Percentiles rank a stretch among this genome's conserved stretches.
These are phyloP conservation scores for Vollenhovia emeryi DNA, from an alignment of 1,140 invertebrate species.

Conservation along the genomic window DNA sequence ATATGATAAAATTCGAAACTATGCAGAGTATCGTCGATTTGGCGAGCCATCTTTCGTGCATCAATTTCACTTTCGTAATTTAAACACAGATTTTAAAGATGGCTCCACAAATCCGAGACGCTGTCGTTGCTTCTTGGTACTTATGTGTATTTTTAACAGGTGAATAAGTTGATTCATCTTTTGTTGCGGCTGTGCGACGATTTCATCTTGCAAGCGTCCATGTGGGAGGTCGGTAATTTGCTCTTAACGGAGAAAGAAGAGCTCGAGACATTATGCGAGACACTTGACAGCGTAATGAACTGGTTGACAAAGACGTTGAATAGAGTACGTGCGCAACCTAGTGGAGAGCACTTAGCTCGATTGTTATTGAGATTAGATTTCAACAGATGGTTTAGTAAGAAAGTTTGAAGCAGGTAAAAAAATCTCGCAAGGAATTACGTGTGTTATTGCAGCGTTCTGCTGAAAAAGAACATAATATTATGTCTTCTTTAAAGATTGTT, in stretches of 20 bases:
- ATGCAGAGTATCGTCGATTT: neutral
- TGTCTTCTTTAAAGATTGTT: conserved; percentile 17
- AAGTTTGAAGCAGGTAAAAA: conserved; percentile 63
- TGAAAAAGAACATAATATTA: neutral
- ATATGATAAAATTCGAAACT: conserved; percentile 18
- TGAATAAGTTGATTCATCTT: conserved; percentile 81
- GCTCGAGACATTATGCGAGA: conserved; percentile 80
- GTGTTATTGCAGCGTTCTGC: neutral
- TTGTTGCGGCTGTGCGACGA: conserved; percentile 83
- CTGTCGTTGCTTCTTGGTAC: neutral
- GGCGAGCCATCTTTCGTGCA: neutral
- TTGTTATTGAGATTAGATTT: conserved; percentile 91
- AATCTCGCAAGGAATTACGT: neutral
- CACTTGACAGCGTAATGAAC: conserved; percentile 81
- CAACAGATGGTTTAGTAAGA: conserved; percentile 90
- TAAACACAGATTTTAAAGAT: neutral
- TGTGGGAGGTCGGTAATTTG: conserved; percentile 83
- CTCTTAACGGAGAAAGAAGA: conserved; percentile 81
- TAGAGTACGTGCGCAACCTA: conserved; percentile 87
- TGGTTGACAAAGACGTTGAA: conserved; percentile 86
- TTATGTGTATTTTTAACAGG: conserved; percentile 70
- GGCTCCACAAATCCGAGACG: neutral
- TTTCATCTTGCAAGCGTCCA: conserved; percentile 82
- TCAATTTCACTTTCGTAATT: conserved; percentile 30
- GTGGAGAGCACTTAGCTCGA: conserved; percentile 89